Evolutionary conservation across 1,140 invertebrate genomes (phyloP).

Genomic region (Aphis gossypii): DNA sequence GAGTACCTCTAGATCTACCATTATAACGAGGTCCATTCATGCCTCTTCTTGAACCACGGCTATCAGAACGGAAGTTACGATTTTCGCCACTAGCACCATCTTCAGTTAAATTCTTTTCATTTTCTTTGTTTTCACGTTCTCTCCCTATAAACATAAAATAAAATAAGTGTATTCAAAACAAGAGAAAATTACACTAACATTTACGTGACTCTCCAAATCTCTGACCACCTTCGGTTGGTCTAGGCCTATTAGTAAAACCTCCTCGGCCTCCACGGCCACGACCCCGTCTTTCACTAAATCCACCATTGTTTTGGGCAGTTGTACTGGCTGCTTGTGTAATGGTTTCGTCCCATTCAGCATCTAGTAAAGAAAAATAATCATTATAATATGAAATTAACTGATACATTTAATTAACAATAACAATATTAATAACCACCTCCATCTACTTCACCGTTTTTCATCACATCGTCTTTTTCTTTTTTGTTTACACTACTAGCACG

Average conservation of each 20-base stretch:
- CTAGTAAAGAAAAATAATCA: not conserved
- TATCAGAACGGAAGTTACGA: conserved; percentile 65
- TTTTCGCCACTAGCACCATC: conserved; percentile 66
- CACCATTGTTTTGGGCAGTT: conserved; percentile 58
- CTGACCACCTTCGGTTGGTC: conserved; percentile 21
- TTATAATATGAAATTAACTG: not conserved
- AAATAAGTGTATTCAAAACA: conserved; percentile 38
- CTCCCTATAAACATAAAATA: conserved; percentile 61
- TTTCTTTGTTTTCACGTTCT: conserved; percentile 71
- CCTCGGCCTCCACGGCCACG: conserved; percentile 67
- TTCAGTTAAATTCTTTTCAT: conserved; percentile 68
- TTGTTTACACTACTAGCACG: conserved; percentile 65
- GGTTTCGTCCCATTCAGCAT: conserved; percentile 55
- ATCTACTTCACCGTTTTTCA: conserved; percentile 61
- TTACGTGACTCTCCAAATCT: conserved; percentile 43
- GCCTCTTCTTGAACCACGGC: conserved; percentile 67
- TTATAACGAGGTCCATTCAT: conserved; percentile 62
- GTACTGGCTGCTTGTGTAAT: conserved; percentile 60
- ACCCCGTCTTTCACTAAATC: conserved; percentile 62
- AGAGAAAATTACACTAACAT: not conserved
- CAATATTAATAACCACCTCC: conserved; percentile 11
- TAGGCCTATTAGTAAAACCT: conserved; percentile 64
- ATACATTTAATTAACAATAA: not conserved
- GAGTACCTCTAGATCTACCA: conserved; percentile 67
- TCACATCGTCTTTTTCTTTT: conserved; percentile 61